Evolutionary conservation across 2,888 invertebrate genomes (phyloP), one percentile per base, ranked within the genome.

Genomic region (Kuschelorhynchus macadamiae): DNA sequence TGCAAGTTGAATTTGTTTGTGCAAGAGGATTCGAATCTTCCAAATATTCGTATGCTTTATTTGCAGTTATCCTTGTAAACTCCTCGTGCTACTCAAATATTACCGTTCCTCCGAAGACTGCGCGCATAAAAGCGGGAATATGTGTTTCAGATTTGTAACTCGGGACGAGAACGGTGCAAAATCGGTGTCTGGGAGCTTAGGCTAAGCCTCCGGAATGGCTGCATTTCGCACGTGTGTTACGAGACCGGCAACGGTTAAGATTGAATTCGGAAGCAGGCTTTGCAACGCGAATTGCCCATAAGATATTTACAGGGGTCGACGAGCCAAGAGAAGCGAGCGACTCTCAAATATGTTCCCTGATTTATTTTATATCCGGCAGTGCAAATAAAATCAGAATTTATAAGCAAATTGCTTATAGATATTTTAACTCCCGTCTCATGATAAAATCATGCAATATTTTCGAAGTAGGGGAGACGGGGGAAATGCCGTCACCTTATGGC

Each of bases 271-370:
- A 79, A 78, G 78, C 74, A 74, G 74, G 76, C 73, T 70, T 75
- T 72, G 66, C 76, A 55, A 32, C 74, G 79, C 77, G 80, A 80
- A 81, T 80, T 80, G 80, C 76, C 78, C 79, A 81, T 81, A 79
- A 80, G 77, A 81, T 80, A 81, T 81, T 81, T 79, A 81, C 77
- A 78, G 76, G 76, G 72, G 75, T 78, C 56, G 56, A 36, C 52
- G 25, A 25, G 42, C 12, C 18, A 12, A n/a, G n/a, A 41, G 32
- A 60, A 66, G 39, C 41, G 46, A 21, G 9, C 4, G n/a, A n/a
- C n/a, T 14, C 7, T 11, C 36, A 36, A 36, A 36, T 36, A 36
- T 36, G 36, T 12, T 36, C 9, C 5, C 11, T 36, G 36, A 36
- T 36, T 36, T 36, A 36, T 36, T 36, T 36, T 36, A 36, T 36